Conservation (phyloP, 2,797 vertebrate genomes). For the Acomys russatus region DNA sequence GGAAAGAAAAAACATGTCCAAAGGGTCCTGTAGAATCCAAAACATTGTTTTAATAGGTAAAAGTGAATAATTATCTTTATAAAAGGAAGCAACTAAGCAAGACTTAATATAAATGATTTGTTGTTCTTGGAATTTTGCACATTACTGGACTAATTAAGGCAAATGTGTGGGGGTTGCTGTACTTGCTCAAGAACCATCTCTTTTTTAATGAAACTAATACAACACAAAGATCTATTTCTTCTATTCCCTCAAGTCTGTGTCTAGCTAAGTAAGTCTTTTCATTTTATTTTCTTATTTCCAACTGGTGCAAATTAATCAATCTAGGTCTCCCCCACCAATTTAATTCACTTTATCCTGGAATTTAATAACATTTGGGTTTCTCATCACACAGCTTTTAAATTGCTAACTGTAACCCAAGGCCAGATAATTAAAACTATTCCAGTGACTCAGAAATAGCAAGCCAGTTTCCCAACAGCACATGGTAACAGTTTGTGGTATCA, state of each 20-base stretch:
- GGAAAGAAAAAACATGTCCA: slow-evolving; percentile 9
- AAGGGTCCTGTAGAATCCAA: slow-evolving; percentile 1
- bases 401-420: slow-evolving; percentile 24
- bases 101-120: slow-evolving; percentile 19
- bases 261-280: neutral
- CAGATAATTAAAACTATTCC: slow-evolving; percentile 48
- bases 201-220: neutral
- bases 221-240: neutral
- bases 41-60: neutral
- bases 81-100: slow-evolving; percentile 38
- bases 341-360: slow-evolving; percentile 4
- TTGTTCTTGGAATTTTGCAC: neutral
- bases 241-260: neutral
- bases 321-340: neutral
- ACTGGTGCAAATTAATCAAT: neutral
- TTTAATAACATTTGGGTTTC: slow-evolving; percentile 49
- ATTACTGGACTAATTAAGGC: neutral
- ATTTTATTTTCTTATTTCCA: slow-evolving; percentile 50
- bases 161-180: neutral
- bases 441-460: slow-evolving; percentile 45
- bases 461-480: neutral
- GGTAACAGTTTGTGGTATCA: slow-evolving; percentile 1
- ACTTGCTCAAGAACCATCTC: neutral
- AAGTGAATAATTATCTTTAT: slow-evolving; percentile 13
- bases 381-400: slow-evolving; percentile 51